Base-by-base conservation (phyloP, 2,888 invertebrate species). In the Calameuta idolon region DNA sequence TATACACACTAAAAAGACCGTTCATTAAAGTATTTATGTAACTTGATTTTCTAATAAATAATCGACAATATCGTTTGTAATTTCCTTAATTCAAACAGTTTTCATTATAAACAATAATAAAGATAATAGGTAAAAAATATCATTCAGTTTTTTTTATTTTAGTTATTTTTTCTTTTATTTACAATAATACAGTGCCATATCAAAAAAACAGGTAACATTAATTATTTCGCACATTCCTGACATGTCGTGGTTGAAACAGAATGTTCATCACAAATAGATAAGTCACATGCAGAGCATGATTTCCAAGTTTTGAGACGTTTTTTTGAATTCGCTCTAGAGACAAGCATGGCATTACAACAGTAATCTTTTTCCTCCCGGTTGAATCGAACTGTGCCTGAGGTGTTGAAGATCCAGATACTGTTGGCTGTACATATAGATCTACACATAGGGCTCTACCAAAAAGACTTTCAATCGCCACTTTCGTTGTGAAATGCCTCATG, bases 401-500 rank as follows among this genome's bases (percentile, higher is more conserved):
- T 75, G 37, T 78, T 69, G 73, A 80, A 73, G 76, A 80, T 77
- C 4, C 79, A 77, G 79, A 76, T 80, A 77, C 75, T 80, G 69
- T 80, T 81, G 79, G 71, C 68, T 77, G 75, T 71, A 55, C 78
- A 78, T 80, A 76, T 78, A 76, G 78, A 77, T 80, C 77, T 35
- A 35, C 3, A 35, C 76, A 78, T 77, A 78, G n/a, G n/a, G 78
- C 77, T 76, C 76, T 71, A 74, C 79, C 77, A 75, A 79, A 68
- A 80, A 79, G 75, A 76, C 75, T 68, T 79, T 80, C 78, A 79
- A 79, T 77, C 40, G 79, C 79, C 74, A 80, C 40, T 76, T 80
- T 79, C 30, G 79, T 80, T 77, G 76, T 31, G 76, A 79, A 80
- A 79, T 80, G 76, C 76, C 79, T 77, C 81, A 79, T 79, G 33